phyloP scores from a whole-genome alignment of 1,140 invertebrate genomes.

The Caenorhabditis remanei region DNA sequence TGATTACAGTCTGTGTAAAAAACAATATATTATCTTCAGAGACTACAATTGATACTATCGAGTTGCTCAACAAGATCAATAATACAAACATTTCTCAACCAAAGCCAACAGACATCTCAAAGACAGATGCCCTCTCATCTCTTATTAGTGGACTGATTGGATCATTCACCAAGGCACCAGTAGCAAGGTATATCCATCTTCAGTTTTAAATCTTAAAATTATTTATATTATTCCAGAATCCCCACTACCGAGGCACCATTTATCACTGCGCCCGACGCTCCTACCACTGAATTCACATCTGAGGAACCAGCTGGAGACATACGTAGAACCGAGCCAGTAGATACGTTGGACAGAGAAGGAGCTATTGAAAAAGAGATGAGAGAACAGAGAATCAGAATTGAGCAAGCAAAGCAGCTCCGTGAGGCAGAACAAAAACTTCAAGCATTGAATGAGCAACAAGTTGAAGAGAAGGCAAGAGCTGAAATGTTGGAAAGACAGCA shows the following conservation, averaged over 20 bases:
- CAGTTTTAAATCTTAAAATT: not conserved
- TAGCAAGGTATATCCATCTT: not conserved
- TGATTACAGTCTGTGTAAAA: not conserved
- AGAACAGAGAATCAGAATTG: constrained; percentile 43
- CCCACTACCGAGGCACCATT: not conserved
- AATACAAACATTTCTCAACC: constrained; percentile 27
- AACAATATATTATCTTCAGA: not conserved
- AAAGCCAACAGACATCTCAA: constrained; percentile 34
- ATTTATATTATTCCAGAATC: not conserved
- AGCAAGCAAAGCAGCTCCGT: not conserved
- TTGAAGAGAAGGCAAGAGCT: constrained; percentile 1
- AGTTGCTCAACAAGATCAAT: constrained; percentile 23
- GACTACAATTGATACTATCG: not conserved
- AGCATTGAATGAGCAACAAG: not conserved
- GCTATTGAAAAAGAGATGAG: constrained; percentile 33
- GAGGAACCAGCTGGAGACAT: not conserved
- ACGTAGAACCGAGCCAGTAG: not conserved
- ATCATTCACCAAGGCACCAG: constrained; percentile 16
- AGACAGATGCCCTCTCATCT: constrained; percentile 20
- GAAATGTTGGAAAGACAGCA: constrained; percentile 53
- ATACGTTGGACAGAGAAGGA: constrained; percentile 5
- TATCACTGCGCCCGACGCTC: not conserved
- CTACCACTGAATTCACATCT: not conserved
- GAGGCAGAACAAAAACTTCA: not conserved
- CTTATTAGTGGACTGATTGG: constrained; percentile 24